phyloP scores from a whole-genome alignment of 2,888 invertebrate species.

The Eupithecia exiguata region DNA sequence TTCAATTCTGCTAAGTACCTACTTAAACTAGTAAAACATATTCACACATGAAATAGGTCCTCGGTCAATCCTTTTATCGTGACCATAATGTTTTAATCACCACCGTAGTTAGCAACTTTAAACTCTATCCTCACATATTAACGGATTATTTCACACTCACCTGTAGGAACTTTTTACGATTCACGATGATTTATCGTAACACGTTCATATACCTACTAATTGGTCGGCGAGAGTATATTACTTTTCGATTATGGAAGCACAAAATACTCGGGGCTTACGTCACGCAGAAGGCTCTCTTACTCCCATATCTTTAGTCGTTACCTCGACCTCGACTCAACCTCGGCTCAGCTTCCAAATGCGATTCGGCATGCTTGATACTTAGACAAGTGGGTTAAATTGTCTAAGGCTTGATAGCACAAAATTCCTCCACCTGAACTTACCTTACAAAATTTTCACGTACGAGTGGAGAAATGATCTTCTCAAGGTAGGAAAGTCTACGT shows the following conservation, averaged over 20 bases:
- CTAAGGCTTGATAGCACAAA: too few species aligned
- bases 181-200: conserved; percentile 67
- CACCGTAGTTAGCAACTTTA: background rate
- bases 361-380: too few species aligned
- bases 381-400: too few species aligned
- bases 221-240: conserved; percentile 70
- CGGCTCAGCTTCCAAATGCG: too few species aligned
- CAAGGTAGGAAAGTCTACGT: too few species aligned
- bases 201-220: conserved; percentile 63
- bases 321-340: too few species aligned
- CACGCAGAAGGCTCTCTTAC: conserved; percentile 70
- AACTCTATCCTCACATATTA: background rate
- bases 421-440: too few species aligned
- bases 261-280: background rate
- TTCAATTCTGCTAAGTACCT: background rate
- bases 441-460: too few species aligned
- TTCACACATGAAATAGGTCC: background rate
- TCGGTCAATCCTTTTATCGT: conserved; percentile 2
- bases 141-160: conserved; percentile 12
- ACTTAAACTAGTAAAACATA: background rate
- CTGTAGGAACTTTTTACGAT: conserved; percentile 15
- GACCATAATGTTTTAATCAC: conserved; percentile 30
- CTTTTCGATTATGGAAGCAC: conserved; percentile 58
- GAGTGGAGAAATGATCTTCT: too few species aligned
- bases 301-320: too few species aligned